Conservation (phyloP, 1,140 invertebrate genomes). For the honey bee (Apis mellifera) region DNA sequence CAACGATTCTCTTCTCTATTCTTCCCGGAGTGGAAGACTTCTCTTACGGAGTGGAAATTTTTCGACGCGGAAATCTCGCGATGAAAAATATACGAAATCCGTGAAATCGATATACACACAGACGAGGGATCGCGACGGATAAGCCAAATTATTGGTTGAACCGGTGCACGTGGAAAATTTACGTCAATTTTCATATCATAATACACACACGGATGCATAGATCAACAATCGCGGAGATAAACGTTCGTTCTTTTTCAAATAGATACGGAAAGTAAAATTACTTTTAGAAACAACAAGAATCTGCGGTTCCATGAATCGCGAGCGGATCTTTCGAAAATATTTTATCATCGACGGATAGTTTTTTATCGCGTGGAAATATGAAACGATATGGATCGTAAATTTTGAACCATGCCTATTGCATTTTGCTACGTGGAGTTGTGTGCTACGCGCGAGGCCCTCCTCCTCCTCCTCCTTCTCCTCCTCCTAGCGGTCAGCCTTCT, state of each 20-base stretch:
- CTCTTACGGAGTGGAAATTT: background rate
- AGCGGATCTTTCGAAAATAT: too few relatives aligned
- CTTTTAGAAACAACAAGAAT: too few relatives aligned
- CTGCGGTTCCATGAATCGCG: too few relatives aligned
- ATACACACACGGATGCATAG: background rate
- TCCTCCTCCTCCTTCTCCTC: background rate
- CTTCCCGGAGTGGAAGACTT: too few relatives aligned
- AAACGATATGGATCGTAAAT: background rate
- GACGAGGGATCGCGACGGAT: background rate
- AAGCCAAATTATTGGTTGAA: background rate
- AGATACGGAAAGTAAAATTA: too few relatives aligned
- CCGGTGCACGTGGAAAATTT: background rate
- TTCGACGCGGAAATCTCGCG: background rate
- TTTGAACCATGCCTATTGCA: background rate
- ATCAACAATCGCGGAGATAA: too few relatives aligned
- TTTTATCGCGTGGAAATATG: background rate
- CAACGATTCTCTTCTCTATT: background rate
- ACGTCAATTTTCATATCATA: background rate
- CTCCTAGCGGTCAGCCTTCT: background rate
- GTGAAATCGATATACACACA: background rate
- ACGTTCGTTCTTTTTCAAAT: background rate
- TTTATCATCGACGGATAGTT: background rate
- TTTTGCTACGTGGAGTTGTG: conserved; percentile 34
- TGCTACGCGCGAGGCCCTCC: background rate
- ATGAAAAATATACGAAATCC: background rate